A percentile compares a stretch with the other conserved stretches of the same genome.
phyloP scores from a whole-genome alignment of 2,888 invertebrate species.

The Sphinx pinastri region DNA sequence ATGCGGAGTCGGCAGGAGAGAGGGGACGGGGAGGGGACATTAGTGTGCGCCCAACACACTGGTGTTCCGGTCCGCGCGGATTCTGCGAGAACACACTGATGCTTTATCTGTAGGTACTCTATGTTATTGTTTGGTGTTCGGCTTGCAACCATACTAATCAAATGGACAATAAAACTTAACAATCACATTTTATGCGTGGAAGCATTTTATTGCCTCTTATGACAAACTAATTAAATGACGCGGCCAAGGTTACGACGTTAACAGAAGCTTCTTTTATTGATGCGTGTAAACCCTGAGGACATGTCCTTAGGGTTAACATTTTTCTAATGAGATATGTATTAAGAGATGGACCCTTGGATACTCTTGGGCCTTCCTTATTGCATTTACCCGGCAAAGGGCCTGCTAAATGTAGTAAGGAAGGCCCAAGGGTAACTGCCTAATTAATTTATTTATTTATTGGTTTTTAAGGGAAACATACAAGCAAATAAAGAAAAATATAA shows the following conservation, averaged over 20 bases:
- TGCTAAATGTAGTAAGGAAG: constrained; percentile 53
- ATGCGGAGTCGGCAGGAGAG: constrained; percentile 38
- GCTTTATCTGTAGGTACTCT: constrained; percentile 64
- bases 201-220: constrained; percentile 58
- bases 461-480: no score
- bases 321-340: constrained; percentile 37
- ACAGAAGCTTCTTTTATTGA: constrained; percentile 40
- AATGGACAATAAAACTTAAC: constrained; percentile 75
- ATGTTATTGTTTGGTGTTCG: constrained; percentile 67
- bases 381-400: constrained; percentile 48
- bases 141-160: constrained; percentile 70
- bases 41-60: constrained; percentile 48
- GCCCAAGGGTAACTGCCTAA: constrained; percentile 78
- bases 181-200: constrained; percentile 69
- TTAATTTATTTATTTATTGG: no score
- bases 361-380: no score
- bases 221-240: constrained; percentile 69
- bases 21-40: constrained; percentile 41
- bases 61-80: constrained; percentile 79
- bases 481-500: no score
- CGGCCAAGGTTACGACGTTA: constrained; percentile 60
- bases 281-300: constrained; percentile 40
- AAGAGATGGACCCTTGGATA: no score
- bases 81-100: constrained; percentile 78
- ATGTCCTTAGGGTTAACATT: constrained; percentile 33